Conservation (phyloP, 2,113 vertebrate genomes). For the Shinisaurus crocodilurus region DNA sequence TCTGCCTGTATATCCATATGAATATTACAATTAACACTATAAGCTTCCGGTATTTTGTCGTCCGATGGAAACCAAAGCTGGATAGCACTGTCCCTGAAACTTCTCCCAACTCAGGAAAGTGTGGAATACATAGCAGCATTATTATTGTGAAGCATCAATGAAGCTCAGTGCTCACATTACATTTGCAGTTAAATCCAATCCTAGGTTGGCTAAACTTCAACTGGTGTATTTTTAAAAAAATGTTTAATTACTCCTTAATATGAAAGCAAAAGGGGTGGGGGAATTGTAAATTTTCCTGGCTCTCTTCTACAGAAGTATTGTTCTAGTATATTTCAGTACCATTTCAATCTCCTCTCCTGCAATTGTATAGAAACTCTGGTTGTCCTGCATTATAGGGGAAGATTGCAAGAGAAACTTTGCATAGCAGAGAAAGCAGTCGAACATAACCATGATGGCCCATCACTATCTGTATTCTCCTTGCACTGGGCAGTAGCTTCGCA, state of each 20-base stretch:
- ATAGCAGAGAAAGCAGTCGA: background rate
- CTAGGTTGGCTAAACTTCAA: background rate
- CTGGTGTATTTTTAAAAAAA: background rate
- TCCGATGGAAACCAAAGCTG: background rate
- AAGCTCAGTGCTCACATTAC: background rate
- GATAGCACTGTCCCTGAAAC: background rate
- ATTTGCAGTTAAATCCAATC: background rate
- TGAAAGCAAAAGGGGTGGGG: background rate
- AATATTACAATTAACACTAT: background rate
- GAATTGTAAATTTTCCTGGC: background rate
- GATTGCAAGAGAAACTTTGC: background rate
- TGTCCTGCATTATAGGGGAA: background rate
- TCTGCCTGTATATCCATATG: background rate
- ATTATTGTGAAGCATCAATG: background rate
- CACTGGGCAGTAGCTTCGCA: constrained; percentile 13
- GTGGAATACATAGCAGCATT: background rate
- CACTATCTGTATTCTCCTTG: constrained; percentile 8
- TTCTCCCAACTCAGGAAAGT: background rate
- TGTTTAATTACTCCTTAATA: background rate
- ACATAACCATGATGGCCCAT: background rate
- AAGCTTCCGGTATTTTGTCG: background rate
- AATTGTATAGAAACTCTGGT: background rate
- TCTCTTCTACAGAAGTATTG: too few relatives aligned
- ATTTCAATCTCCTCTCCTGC: background rate
- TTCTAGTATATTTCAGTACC: background rate